phyloP scores from a whole-genome alignment of 2,113 vertebrate species.

The Proteles cristata region DNA sequence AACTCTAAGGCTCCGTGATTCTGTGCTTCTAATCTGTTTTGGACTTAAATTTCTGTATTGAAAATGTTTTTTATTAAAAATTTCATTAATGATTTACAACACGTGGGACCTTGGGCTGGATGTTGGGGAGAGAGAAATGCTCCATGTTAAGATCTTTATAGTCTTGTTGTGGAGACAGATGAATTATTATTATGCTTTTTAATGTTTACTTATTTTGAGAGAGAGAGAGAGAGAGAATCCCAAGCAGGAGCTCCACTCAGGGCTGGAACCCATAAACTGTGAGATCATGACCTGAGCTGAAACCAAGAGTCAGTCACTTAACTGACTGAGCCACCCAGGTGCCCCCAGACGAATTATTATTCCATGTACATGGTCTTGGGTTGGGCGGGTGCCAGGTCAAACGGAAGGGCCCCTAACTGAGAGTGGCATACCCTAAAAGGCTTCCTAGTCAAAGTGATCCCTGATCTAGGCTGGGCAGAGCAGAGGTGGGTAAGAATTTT shows the following conservation, averaged over 20 bases:
- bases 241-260: too few relatives aligned
- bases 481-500: not conserved
- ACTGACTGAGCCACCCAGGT: too few relatives aligned
- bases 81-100: not conserved
- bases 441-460: not conserved
- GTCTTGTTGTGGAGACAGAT: not conserved
- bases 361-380: not conserved
- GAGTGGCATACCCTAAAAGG: not conserved
- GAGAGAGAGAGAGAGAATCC: too few relatives aligned
- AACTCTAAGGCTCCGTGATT: not conserved
- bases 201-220: too few relatives aligned
- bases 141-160: not conserved
- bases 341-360: not conserved
- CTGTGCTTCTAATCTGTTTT: slow-evolving; percentile 2
- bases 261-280: too few relatives aligned
- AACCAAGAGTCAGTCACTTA: too few relatives aligned
- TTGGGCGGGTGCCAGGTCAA: not conserved
- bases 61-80: not conserved
- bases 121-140: not conserved
- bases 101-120: not conserved
- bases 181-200: not conserved
- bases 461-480: not conserved
- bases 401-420: not conserved
- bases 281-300: too few relatives aligned
- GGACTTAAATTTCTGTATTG: not conserved